Percentiles rank a stretch among this genome's conserved stretches.
Conservation (phyloP, 2,888 invertebrate genomes). For the Blera fallax region DNA sequence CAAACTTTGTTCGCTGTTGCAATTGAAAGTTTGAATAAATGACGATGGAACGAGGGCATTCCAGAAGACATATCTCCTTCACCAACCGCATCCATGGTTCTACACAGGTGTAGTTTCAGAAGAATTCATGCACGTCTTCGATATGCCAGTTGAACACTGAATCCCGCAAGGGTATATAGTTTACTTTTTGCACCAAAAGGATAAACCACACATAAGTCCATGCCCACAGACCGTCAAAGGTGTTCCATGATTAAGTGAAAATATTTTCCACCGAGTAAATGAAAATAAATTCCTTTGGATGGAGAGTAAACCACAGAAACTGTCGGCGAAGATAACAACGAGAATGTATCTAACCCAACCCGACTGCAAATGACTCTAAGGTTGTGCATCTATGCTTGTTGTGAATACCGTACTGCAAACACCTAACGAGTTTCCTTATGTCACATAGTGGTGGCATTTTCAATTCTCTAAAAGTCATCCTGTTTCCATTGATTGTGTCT, state of each 20-base stretch:
- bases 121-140: background rate
- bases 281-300: conserved; percentile 22
- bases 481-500: background rate
- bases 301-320: background rate
- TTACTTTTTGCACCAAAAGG: background rate
- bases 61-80: background rate
- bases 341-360: background rate
- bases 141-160: background rate
- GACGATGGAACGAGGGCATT: background rate
- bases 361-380: background rate
- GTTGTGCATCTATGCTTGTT: background rate
- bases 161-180: background rate
- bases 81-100: background rate
- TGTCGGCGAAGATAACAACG: background rate
- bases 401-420: background rate
- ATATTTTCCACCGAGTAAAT: conserved; percentile 19
- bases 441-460: conserved; percentile 21
- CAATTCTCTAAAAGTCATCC: conserved; percentile 15
- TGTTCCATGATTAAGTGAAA: conserved; percentile 3
- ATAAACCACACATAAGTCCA: background rate
- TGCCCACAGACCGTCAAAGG: background rate
- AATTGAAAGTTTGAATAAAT: conserved; percentile 23
- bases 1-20: background rate
- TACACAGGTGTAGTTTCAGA: too few species aligned
- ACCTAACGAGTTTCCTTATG: background rate